Evolutionary conservation across 1,140 invertebrate species (phyloP), one percentile per base, ranked within the genome.

Genomic region (Ceratoteleas bidentatus): DNA sequence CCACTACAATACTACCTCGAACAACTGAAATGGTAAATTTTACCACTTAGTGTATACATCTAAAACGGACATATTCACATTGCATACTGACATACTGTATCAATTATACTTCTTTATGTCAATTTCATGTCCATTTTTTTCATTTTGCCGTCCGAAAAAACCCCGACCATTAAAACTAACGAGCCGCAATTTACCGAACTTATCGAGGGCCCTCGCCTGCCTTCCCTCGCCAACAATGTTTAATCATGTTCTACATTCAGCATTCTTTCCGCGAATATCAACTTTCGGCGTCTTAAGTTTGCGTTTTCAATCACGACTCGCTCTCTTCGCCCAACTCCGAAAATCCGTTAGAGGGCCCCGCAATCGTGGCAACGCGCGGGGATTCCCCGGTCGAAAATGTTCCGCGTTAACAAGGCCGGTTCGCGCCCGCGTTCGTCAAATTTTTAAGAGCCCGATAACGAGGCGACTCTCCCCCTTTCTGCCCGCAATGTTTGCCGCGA

Each of bases 401-500:
- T 68, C 33, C 70, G 66, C 56, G 57, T 85, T 86, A 87, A 85
- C 81, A 81, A 86, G 83, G 69, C 24, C 66, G 32, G 58, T 57
- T 58, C 58, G 61, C 64, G 45, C 53, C 53, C 64, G 62, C 75
- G 66, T 65, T 76, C 53, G 70, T 84, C 79, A 85, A 86, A 84
- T 79, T 85, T 87, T 88, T 80, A 86, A 85, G 81, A 85, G 83
- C 69, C 57, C 61, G 75, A 88, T 86, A 87, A 85, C 75, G 84
- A 88, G 79, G 74, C 64, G 79, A 84, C 69, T 86, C 70, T 69
- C 69, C 81, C 69, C 56, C 52, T 14, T 79, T 76, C 62, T 8
- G 6, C 53, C 54, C 65, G 58, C 60, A 54, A 69, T 58, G 58
- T 75, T 75, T 54, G 8, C 69, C 40, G 8, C 53, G 65, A 68